Percentiles rank a stretch among this genome's conserved stretches.
phyloP scores from a whole-genome alignment of 2,888 invertebrate genomes.

The Crepidodera aurea region DNA sequence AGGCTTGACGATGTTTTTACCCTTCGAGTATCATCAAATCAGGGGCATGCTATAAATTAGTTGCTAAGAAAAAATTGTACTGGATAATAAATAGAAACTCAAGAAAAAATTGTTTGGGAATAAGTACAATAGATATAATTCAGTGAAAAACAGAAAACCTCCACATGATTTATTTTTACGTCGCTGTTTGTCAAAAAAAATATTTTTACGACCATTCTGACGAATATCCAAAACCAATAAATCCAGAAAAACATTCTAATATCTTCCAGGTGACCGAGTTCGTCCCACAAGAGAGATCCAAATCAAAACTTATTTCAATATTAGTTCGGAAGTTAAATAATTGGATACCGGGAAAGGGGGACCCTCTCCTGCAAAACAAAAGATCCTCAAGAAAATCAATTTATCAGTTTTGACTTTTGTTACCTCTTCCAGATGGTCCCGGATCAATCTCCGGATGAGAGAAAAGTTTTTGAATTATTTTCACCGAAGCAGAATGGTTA shows the following conservation, averaged over 20 bases:
- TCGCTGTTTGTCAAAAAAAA: neutral
- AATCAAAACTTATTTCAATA: constrained; percentile 45
- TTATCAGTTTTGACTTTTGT: constrained; percentile 40
- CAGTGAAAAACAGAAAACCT: no score
- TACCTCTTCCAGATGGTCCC: constrained; percentile 40
- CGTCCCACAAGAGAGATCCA: constrained; percentile 22
- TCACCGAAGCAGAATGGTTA: constrained; percentile 1
- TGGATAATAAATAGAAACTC: no score
- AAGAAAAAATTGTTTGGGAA: no score
- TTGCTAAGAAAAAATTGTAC: no score
- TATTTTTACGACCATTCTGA: neutral
- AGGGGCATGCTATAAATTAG: no score
- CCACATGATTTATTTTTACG: neutral
- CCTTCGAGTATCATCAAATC: no score
- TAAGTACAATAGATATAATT: no score
- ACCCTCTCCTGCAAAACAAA: constrained; percentile 37
- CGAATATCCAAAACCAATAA: constrained; percentile 29
- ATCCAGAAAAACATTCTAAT: constrained; percentile 33
- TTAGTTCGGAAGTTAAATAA: constrained; percentile 44
- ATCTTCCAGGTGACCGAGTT: constrained; percentile 32
- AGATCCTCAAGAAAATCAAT: constrained; percentile 41
- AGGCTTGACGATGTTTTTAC: no score
- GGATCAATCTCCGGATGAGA: constrained; percentile 36
- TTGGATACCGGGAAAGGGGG: constrained; percentile 37
- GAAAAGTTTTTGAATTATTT: constrained; percentile 33